phyloP scores from a whole-genome alignment of 2,888 invertebrate species.

The Beris morrisii region DNA sequence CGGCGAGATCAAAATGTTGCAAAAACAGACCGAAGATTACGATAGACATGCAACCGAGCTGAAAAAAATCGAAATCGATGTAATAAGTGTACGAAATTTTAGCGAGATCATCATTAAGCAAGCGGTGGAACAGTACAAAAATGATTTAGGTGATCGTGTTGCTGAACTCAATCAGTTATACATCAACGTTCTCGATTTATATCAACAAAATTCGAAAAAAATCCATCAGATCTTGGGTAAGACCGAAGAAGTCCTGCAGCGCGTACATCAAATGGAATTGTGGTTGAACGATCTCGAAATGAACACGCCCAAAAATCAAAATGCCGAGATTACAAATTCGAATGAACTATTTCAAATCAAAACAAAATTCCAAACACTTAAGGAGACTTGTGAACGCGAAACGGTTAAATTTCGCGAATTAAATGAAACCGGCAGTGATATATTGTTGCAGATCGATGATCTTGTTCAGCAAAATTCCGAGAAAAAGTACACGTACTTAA shows the following conservation, averaged over 20 bases:
- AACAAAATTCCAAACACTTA: conserved; percentile 69
- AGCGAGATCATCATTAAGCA: conserved; percentile 54
- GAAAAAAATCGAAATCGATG: conserved; percentile 55
- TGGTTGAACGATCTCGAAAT: conserved; percentile 68
- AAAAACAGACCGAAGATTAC: conserved; percentile 37
- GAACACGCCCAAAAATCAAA: conserved; percentile 64
- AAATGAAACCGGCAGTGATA: conserved; percentile 70
- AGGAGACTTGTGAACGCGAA: conserved; percentile 71
- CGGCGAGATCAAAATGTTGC: conserved; percentile 43
- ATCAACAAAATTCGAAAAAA: conserved; percentile 48
- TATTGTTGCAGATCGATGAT: conserved; percentile 63
- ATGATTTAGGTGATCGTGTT: conserved; percentile 47
- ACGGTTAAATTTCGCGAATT: conserved; percentile 68
- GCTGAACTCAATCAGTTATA: conserved; percentile 50
- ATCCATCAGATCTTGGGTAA: conserved; percentile 48
- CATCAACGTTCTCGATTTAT: conserved; percentile 48
- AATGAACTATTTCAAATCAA: conserved; percentile 73
- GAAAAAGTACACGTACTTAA: conserved; percentile 62
- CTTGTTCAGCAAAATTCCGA: conserved; percentile 46
- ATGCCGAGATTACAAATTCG: conserved; percentile 64
- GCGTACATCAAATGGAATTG: conserved; percentile 54
- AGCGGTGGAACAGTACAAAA: conserved; percentile 47
- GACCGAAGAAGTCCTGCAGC: conserved; percentile 49
- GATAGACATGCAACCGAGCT: conserved; percentile 49
- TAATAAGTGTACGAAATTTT: conserved; percentile 55